phyloP scores from a whole-genome alignment of 2,888 invertebrate species.

The Philonicus albiceps region DNA sequence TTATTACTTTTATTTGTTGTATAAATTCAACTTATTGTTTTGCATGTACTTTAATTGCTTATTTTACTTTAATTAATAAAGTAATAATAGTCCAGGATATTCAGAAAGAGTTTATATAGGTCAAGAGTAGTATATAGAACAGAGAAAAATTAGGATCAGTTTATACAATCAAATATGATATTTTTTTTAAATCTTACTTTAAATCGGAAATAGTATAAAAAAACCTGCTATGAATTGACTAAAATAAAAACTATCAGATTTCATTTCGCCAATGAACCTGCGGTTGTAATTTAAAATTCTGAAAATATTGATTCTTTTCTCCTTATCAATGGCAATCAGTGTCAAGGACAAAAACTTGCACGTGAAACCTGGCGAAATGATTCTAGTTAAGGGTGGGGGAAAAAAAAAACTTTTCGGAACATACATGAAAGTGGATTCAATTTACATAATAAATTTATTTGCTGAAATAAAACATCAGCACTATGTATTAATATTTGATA shows the following conservation, averaged over 20 bases:
- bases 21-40: too few species aligned
- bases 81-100: too few species aligned
- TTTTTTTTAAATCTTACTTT: too few species aligned
- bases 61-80: too few species aligned
- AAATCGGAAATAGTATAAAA: not conserved
- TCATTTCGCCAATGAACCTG: not conserved
- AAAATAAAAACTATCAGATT: not conserved
- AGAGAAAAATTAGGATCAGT: too few species aligned
- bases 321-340: not conserved
- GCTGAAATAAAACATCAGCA: not conserved
- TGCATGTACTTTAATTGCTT: too few species aligned
- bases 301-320: not conserved
- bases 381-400: not conserved
- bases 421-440: too few species aligned
- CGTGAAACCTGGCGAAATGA: not conserved
- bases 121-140: too few species aligned
- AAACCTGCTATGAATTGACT: not conserved
- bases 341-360: not conserved
- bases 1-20: too few species aligned
- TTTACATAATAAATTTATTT: not conserved
- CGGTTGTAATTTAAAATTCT: not conserved
- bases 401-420: too few species aligned
- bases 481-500: not conserved
- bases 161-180: too few species aligned
- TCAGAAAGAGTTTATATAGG: too few species aligned